Percentiles rank a stretch among this genome's conserved stretches.
These are phyloP conservation scores for Bradypus variegatus DNA, from an alignment of 2,797 vertebrate species.

Conservation along the genomic window DNA sequence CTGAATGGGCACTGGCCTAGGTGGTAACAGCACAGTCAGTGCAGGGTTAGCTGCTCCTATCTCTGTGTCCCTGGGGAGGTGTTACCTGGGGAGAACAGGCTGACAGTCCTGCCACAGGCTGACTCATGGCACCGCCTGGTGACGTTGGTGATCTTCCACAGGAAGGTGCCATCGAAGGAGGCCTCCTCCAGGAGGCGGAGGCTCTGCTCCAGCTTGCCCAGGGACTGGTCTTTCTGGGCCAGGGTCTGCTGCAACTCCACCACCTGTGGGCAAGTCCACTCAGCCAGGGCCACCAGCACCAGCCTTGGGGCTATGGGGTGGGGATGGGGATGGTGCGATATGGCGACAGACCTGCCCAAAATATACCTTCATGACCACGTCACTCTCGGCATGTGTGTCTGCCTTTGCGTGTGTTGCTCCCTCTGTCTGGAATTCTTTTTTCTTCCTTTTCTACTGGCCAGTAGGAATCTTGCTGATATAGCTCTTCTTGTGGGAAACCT, in stretches of 20 bases:
- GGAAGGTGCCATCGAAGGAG: slow-evolving; percentile 80
- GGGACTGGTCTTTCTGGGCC: slow-evolving; percentile 75
- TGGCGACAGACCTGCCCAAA: neutral
- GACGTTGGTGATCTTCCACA: slow-evolving; percentile 82
- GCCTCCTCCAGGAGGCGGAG: slow-evolving; percentile 76
- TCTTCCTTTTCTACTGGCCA: neutral
- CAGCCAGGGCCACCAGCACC: neutral
- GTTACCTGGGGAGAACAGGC: slow-evolving; percentile 83
- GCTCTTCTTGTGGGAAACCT: neutral
- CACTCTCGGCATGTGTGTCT: fast-evolving
- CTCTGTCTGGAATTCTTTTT: neutral
- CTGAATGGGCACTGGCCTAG: neutral
- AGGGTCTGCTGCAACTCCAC: slow-evolving; percentile 76
- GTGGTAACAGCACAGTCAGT: fast-evolving
- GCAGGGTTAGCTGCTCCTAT: too few species aligned
- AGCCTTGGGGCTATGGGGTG: too few species aligned
- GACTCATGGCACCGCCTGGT: slow-evolving; percentile 79
- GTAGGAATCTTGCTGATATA: neutral
- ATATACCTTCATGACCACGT: neutral
- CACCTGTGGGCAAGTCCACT: slow-evolving; percentile 67
- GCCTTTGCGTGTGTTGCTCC: fast-evolving
- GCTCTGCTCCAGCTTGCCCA: slow-evolving; percentile 77
- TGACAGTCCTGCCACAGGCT: slow-evolving; percentile 73
- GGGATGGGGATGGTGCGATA: fast-evolving
- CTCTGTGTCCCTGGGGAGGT: neutral